Percentiles rank a stretch among this genome's conserved stretches.
These are phyloP conservation scores for Nasonia longicornis DNA, from an alignment of 1,140 invertebrate genomes.

Conservation along the genomic window DNA sequence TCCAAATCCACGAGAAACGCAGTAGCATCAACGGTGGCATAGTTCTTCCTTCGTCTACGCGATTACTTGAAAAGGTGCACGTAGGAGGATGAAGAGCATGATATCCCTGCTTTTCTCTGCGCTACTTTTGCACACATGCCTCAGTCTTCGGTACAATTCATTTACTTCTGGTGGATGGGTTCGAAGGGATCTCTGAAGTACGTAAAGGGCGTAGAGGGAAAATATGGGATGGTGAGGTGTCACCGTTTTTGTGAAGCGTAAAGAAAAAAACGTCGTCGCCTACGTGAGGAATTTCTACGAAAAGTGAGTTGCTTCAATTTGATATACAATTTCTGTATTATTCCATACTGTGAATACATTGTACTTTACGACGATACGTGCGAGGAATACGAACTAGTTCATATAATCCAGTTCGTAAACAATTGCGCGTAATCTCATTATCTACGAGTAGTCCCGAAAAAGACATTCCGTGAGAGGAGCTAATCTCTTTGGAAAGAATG, in stretches of 20 bases:
- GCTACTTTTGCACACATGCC: not conserved
- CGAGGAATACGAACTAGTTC: too few relatives aligned
- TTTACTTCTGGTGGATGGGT: not conserved
- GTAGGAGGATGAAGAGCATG: not conserved
- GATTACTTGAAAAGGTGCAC: not conserved
- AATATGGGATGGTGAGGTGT: not conserved
- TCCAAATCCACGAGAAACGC: too few relatives aligned
- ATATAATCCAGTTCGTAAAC: too few relatives aligned
- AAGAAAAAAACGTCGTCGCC: too few relatives aligned
- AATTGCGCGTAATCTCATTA: not conserved
- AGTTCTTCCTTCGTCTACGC: too few relatives aligned
- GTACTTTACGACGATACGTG: too few relatives aligned
- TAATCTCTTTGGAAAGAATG: not conserved
- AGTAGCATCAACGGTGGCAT: too few relatives aligned
- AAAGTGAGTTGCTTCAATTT: too few relatives aligned
- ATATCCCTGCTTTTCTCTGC: not conserved
- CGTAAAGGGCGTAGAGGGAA: not conserved
- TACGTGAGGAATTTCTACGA: too few relatives aligned
- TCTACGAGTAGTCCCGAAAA: not conserved
- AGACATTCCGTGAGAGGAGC: not conserved
- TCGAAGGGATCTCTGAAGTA: not conserved
- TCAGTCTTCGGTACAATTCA: not conserved
- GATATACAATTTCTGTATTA: too few relatives aligned
- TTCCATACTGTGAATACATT: not conserved
- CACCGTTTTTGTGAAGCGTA: not conserved